Evolutionary conservation across 2,888 invertebrate genomes (phyloP).

Genomic region (Patella depressa): DNA sequence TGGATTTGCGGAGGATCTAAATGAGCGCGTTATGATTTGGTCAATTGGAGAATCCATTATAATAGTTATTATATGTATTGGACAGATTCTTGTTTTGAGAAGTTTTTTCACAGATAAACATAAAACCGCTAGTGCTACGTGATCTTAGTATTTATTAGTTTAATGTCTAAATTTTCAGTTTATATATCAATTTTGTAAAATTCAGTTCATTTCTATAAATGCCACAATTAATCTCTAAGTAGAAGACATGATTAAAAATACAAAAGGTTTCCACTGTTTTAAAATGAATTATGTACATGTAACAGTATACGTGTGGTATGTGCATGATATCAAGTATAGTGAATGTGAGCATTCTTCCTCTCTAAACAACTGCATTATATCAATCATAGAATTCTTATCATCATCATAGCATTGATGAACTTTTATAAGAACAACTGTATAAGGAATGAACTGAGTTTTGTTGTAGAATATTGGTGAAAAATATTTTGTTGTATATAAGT

Average conservation of each 20-base stretch:
- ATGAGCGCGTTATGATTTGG: slow-evolving; percentile 89
- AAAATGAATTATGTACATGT: too few species aligned
- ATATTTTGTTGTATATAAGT: too few species aligned
- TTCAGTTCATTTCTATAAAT: slow-evolving; percentile 2
- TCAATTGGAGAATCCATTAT: slow-evolving; percentile 89
- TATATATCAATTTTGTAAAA: slow-evolving; percentile 4
- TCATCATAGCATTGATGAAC: too few species aligned
- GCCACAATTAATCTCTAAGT: neutral
- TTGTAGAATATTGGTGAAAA: too few species aligned
- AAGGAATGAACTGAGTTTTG: too few species aligned
- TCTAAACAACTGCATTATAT: too few species aligned
- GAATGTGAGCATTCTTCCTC: too few species aligned
- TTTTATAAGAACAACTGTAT: too few species aligned
- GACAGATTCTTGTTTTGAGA: slow-evolving; percentile 90
- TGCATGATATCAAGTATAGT: too few species aligned
- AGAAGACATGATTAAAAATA: neutral
- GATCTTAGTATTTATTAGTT: slow-evolving; percentile 22
- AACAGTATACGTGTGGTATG: too few species aligned
- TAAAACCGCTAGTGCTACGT: slow-evolving; percentile 36
- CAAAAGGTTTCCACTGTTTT: too few species aligned
- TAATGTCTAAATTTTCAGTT: neutral
- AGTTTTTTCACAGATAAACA: slow-evolving; percentile 88
- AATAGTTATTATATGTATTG: slow-evolving; percentile 87
- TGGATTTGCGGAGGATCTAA: slow-evolving; percentile 95
- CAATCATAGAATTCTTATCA: too few species aligned